Evolutionary conservation across 2,113 vertebrate genomes (phyloP), one percentile per base, ranked within the genome.

Genomic region (Hipposideros armiger): DNA sequence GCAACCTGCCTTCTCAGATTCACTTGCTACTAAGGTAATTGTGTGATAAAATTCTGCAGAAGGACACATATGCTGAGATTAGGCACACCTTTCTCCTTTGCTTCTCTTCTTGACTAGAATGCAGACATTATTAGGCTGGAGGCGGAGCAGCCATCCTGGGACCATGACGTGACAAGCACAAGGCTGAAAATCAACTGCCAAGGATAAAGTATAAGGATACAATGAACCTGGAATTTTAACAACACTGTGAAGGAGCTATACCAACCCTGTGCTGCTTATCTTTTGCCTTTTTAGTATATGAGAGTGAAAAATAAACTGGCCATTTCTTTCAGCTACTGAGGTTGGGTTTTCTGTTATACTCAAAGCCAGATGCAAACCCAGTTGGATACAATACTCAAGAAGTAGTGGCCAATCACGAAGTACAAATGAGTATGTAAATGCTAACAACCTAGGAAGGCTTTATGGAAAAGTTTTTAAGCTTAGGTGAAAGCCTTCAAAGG

Each of bases 331-430:
- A 83, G 15, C 24, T n/a, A 92, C 73, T 52, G 13, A 73, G 4
- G 7, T 73, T 92, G 42, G 9, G 5, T 82, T 95, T 93, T 93
- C 36, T 88, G 7, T 80, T 96, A 84, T 80, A 70, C 64, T 69
- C 16, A 90, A 74, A 84, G 20, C n/a, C 40, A 83, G 94, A 69
- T 80, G 52, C 64, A 86, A 85, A 81, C 52, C 16, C 66, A 77
- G 2, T 17, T 73, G 45, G 47, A 70, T 77, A 58, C 3, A 85
- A 7, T 92, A 54, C 42, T 69, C 64, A n/a, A 54, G 58, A 52
- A 89, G n/a, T 66, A 73, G 62, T 66, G 69, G 56, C 36, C 54
- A 82, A 62, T 92, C 62, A 50, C 42, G 73, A 87, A 66, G 6
- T 87, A 0, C 19, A 94, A 84, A 87, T 78, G 10, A 92, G 30